Conservation (phyloP, 2,797 vertebrate genomes). For the Ambastaia sidthimunki region DNA sequence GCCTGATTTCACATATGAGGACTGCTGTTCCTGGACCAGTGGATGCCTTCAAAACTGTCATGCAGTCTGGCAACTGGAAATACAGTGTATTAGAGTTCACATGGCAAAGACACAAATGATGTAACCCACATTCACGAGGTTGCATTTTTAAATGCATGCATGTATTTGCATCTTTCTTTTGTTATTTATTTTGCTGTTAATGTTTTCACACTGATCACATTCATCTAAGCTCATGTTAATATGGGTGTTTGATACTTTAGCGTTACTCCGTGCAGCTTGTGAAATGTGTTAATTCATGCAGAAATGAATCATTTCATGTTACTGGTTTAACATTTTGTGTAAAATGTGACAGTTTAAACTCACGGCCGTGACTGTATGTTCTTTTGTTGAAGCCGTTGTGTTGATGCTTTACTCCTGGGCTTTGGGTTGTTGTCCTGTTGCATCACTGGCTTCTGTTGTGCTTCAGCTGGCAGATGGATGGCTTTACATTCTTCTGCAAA, state of each 20-base stretch:
- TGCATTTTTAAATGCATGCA: not conserved
- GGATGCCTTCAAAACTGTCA: constrained; percentile 2
- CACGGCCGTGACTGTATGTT: not conserved
- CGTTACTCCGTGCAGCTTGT: too few relatives aligned
- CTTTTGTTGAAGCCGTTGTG: not conserved
- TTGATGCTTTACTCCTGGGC: not conserved
- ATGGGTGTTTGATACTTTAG: too few relatives aligned
- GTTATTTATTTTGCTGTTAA: too few relatives aligned
- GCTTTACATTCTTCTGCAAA: not conserved
- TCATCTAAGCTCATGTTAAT: too few relatives aligned
- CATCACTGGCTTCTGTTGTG: not conserved
- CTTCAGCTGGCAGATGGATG: not conserved
- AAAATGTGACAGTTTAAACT: not conserved
- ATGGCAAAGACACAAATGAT: not conserved
- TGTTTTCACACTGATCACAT: too few relatives aligned
- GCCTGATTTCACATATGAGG: constrained; percentile 31
- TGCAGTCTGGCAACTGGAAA: constrained; percentile 17
- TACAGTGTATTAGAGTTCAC: not conserved
- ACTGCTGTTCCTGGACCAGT: constrained; percentile 9
- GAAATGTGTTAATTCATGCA: not conserved
- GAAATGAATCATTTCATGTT: not conserved
- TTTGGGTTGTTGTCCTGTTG: not conserved
- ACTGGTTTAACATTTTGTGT: not conserved
- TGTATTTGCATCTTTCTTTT: too few relatives aligned
- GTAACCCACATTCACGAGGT: not conserved